Evolutionary conservation across 2,888 invertebrate species (phyloP).

Genomic region (Lochmaea capreae): DNA sequence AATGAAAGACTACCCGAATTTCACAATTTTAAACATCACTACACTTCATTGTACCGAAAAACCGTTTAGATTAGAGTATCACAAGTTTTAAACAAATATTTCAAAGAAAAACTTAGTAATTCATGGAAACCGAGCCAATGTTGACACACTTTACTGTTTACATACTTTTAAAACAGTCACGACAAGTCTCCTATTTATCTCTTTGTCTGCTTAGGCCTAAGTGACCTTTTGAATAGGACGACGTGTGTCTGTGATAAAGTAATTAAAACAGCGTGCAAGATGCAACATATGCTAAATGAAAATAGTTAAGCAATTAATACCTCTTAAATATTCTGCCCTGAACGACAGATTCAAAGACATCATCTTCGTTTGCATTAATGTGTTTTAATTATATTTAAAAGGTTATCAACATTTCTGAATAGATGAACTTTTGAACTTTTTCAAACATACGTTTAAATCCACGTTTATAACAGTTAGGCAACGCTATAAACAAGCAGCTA

Average conservation of each 20-base stretch:
- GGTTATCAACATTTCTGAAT: slow-evolving; percentile 2
- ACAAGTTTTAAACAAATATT: slow-evolving; percentile 32
- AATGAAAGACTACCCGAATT: slow-evolving; percentile 34
- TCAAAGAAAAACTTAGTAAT: slow-evolving; percentile 35
- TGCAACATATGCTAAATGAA: slow-evolving; percentile 23
- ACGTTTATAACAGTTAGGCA: not conserved
- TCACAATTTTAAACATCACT: slow-evolving; percentile 5
- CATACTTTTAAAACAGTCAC: slow-evolving; percentile 36
- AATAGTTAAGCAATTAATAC: not conserved
- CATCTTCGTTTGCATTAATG: not conserved
- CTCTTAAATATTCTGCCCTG: not conserved
- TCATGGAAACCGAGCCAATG: slow-evolving; percentile 37
- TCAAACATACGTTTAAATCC: not conserved
- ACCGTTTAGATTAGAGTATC: slow-evolving; percentile 24
- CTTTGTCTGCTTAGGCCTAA: slow-evolving; percentile 14
- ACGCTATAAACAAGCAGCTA: not conserved
- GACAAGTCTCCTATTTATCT: slow-evolving; percentile 25
- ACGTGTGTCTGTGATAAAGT: slow-evolving; percentile 34
- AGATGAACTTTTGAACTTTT: slow-evolving; percentile 15
- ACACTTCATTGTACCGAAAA: slow-evolving; percentile 30
- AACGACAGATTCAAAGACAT: not conserved
- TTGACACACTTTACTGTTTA: slow-evolving; percentile 47
- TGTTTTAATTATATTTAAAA: not conserved
- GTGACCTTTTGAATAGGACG: not conserved
- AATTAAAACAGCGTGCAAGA: slow-evolving; percentile 19